Evolutionary conservation across 2,888 invertebrate genomes (phyloP).

Genomic region (Leistus spinibarbis): DNA sequence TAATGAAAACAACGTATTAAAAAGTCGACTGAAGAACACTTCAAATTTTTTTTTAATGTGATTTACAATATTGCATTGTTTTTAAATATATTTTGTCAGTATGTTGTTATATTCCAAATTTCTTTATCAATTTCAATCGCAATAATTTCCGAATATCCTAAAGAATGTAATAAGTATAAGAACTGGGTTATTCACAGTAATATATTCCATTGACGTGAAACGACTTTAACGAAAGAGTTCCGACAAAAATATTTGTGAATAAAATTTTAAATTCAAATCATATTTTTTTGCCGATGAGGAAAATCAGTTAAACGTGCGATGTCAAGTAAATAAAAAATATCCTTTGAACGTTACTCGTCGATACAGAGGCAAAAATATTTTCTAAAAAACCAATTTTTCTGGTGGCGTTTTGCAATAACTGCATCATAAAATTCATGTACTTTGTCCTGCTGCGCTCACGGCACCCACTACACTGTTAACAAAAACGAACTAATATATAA

Average conservation of each 20-base stretch:
- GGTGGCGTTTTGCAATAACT: slow-evolving; percentile 28
- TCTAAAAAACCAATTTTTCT: not conserved
- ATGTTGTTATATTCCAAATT: no score
- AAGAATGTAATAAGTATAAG: not conserved
- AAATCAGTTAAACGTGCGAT: not conserved
- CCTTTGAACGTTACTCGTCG: not conserved
- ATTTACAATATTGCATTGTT: no score
- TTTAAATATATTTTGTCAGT: no score
- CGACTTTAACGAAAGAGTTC: not conserved
- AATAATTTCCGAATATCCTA: no score
- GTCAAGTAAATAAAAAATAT: not conserved
- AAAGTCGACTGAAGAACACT: no score
- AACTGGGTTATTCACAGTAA: not conserved
- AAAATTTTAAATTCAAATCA: not conserved
- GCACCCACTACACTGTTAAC: slow-evolving; percentile 22
- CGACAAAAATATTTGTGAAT: not conserved
- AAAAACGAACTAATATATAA: slow-evolving; percentile 34
- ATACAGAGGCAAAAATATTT: not conserved
- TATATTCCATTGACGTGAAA: not conserved
- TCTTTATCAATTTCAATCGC: no score
- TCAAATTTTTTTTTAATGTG: no score
- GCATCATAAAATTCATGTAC: slow-evolving; percentile 34
- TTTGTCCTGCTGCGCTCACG: slow-evolving; percentile 13
- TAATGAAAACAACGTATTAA: no score
- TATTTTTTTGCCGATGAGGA: not conserved